A percentile compares a stretch with the other conserved stretches of the same genome.
phyloP scores from a whole-genome alignment of 1,140 invertebrate genomes.

The Teleogryllus occipitalis region DNA sequence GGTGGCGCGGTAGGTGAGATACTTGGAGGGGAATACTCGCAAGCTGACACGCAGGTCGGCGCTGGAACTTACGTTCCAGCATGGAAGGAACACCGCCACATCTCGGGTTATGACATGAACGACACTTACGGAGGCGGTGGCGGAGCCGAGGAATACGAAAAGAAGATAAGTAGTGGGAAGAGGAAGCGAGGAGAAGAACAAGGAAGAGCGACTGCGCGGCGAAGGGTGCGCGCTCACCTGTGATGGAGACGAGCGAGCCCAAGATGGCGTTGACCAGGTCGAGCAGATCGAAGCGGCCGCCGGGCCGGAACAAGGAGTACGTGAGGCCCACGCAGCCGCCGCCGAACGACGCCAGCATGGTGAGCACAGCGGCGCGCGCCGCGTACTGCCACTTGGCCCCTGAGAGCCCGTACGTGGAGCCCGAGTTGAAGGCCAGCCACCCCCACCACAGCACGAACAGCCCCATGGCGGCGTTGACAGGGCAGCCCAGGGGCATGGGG shows the following conservation, averaged over 20 bases:
- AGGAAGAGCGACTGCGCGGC: too few relatives aligned
- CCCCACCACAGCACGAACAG: conserved; percentile 93
- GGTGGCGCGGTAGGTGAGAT: too few relatives aligned
- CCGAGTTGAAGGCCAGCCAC: conserved; percentile 89
- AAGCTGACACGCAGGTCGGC: too few relatives aligned
- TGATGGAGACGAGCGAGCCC: conserved; percentile 78
- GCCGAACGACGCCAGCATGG: conserved; percentile 80
- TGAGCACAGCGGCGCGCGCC: conserved; percentile 78
- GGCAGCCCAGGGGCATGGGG: conserved; percentile 72
- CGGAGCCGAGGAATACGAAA: too few relatives aligned
- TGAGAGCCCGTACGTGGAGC: conserved; percentile 61
- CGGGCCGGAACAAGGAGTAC: conserved; percentile 56
- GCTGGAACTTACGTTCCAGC: too few relatives aligned
- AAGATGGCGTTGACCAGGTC: conserved; percentile 84
- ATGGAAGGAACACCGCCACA: too few relatives aligned
- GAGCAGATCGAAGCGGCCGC: conserved; percentile 68
- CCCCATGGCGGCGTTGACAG: conserved; percentile 85
- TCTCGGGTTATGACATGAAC: too few relatives aligned
- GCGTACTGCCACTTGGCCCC: conserved; percentile 78
- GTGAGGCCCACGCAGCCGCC: conserved; percentile 69
- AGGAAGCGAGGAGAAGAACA: too few relatives aligned
- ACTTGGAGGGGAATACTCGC: too few relatives aligned
- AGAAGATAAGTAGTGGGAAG: too few relatives aligned
- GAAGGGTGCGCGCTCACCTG: conserved; percentile 42
- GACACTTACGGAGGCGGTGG: too few relatives aligned